Evolutionary conservation across 2,888 invertebrate species (phyloP), one percentile per base, ranked within the genome.

Genomic region (Odontothrips loti): DNA sequence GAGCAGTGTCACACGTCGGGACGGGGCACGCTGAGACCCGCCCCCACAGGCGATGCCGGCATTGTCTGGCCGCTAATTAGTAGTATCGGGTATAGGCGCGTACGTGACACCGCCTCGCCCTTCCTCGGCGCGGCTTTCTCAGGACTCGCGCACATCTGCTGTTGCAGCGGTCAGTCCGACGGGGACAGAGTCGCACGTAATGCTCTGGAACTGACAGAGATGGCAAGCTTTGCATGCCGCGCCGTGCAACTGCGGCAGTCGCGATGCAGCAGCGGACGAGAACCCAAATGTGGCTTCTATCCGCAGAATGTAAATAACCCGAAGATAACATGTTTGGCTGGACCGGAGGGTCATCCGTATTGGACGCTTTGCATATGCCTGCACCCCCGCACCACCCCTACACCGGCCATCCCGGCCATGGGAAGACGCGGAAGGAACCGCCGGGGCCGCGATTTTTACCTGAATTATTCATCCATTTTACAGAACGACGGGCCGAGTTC

Each of bases 381-480:
- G 15, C 58, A 58, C 58, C 58, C 58, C 58, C 58, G 58, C 10
- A 15, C 58, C 15, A 20, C 34, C 58, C 20, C 58, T 58, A 15
- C 17, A 17, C 20, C 58, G 20, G 58, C n/a, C n/a, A 1, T 8
- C 17, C 10, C 20, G 20, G 51, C 51, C 51, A 23, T 75, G 68
- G 68, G 68, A 75, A 75, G 68, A 4, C 27, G 68, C 27, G n/a
- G 58, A 58, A 58, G 58, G 58, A n/a, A 58, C 17, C 58, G 20
- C 15, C 58, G 58, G 15, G 20, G 58, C 58, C 17, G 20, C 58
- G 17, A 58, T 58, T 58, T 58, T 58, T 11, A n/a, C 34, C 58
- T 58, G 58, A 58, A 75, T 75, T 75, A 75, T 75, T 75, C 68
- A 75, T 58, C 20, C 17, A 58, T 75, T 10, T 75, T 75, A 9